Base-by-base conservation (phyloP, 2,113 vertebrate species). In the Scomber colias region DNA sequence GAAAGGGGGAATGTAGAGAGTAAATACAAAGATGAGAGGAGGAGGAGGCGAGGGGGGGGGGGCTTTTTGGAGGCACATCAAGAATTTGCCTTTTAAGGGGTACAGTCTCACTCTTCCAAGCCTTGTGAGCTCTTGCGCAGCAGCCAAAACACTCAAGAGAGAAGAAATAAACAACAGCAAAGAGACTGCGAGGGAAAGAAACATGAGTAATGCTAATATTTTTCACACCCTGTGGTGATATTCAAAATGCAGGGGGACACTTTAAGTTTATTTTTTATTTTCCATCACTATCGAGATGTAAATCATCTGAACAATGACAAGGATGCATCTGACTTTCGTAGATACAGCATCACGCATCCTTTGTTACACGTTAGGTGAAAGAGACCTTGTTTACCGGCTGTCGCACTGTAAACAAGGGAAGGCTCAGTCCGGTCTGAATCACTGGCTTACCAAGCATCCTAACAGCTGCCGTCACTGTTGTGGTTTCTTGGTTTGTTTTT, bases 1-100 rank as follows among this genome's bases (percentile, higher is more conserved):
- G 68, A 71, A 78, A 51, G 55, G 49, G 68, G 78, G 81, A 71
- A 74, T 59, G 56, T n/a, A 71, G 55, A 74, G 64, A 61, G 81
- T 79, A 70, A 73, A 86, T 70, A 83, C 50, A 87, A 79, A 76
- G 82, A 64, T 31, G 54, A 53, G 57, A 69, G 62, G 70, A 74
- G 69, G 53, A 14, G 55, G 60, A 71, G 63, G 48, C 31, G 51
- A 71, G 70, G 31, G 45, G 21, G 54, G 73, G 63, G 62, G 66
- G 60, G 49, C n/a, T 49, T 74, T 87, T 85, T 87, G 90, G 90
- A 95, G 90, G 69, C 80, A 50, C 59, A 81, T 90, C 87, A 93
- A 92, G 94, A 95, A 95, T 94, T 95, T 88, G 84, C 92, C 92
- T 95, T 94, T 94, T 94, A 94, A 90, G 92, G 93, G 94, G 92